A percentile compares a stretch with the other conserved stretches of the same genome.
phyloP scores from a whole-genome alignment of 1,140 invertebrate genomes.

The Eubasilissa regina region DNA sequence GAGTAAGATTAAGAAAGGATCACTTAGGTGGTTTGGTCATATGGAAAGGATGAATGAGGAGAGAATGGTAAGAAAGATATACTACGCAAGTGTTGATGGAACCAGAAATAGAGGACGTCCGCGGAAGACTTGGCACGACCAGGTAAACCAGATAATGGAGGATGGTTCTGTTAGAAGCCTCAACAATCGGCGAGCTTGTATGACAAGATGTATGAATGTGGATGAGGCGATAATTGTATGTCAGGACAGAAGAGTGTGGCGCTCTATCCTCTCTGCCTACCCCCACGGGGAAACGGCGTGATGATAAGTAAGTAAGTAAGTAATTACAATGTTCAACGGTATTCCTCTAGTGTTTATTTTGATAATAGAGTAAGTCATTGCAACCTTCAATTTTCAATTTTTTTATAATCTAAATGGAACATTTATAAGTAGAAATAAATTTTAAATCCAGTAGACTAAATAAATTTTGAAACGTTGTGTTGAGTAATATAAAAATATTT shows the following conservation, averaged over 20 bases:
- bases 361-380: too few relatives aligned
- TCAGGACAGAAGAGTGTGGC: neutral
- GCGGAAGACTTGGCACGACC: neutral
- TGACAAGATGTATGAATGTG: neutral
- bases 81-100: neutral
- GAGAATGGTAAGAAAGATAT: neutral
- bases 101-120: slow-evolving; percentile 2
- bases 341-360: too few relatives aligned
- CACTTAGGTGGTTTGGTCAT: too few relatives aligned
- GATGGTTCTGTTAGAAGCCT: neutral
- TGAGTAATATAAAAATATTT: too few relatives aligned
- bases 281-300: neutral
- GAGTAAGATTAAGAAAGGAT: too few relatives aligned
- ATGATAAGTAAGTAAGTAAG: neutral
- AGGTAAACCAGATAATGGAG: neutral
- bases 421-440: too few relatives aligned
- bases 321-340: too few relatives aligned
- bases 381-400: too few relatives aligned
- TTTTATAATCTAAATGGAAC: too few relatives aligned
- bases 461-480: too few relatives aligned
- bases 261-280: neutral
- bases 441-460: too few relatives aligned
- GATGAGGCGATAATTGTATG: neutral
- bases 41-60: neutral
- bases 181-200: neutral